Conservation (phyloP, 2,888 invertebrate species). For the Osmoderma eremita region DNA sequence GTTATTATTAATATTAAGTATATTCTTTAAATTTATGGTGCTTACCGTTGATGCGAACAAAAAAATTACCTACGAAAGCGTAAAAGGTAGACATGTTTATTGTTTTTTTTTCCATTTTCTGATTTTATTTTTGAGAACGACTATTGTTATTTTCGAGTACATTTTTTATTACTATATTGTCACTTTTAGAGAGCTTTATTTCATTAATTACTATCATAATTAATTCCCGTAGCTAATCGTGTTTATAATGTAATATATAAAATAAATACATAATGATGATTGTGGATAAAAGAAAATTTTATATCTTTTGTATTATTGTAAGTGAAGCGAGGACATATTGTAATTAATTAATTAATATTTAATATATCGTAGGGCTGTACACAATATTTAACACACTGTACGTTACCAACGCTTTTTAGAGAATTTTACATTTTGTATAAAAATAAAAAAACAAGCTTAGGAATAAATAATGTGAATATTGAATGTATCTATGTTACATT, state of each 20-base stretch:
- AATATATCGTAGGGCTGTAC: conserved; percentile 32
- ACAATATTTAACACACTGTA: conserved; percentile 40
- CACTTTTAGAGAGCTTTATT: conserved; percentile 26
- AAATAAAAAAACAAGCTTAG: conserved; percentile 27
- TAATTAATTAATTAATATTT: conserved; percentile 16
- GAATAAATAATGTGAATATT: conserved; percentile 1
- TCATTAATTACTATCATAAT: background rate
- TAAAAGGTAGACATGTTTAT: background rate
- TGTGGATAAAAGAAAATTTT: conserved; percentile 18
- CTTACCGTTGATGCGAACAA: conserved; percentile 10
- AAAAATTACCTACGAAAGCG: background rate
- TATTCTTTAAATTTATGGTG: conserved; percentile 32
- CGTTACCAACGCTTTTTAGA: conserved; percentile 55
- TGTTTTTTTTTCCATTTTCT: background rate
- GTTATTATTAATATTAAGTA: background rate
- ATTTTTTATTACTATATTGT: background rate
- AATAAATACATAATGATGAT: background rate
- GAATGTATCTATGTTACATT: conserved; percentile 23
- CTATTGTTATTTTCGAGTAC: conserved; percentile 24
- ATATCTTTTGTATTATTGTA: conserved; percentile 33
- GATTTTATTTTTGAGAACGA: conserved; percentile 15
- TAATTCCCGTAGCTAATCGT: conserved; percentile 6
- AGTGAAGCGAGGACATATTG: conserved; percentile 6
- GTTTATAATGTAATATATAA: background rate
- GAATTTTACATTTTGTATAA: conserved; percentile 50